Evolutionary conservation across 2,888 invertebrate genomes (phyloP), one percentile per base, ranked within the genome.

Genomic region (Hedya salicella): DNA sequence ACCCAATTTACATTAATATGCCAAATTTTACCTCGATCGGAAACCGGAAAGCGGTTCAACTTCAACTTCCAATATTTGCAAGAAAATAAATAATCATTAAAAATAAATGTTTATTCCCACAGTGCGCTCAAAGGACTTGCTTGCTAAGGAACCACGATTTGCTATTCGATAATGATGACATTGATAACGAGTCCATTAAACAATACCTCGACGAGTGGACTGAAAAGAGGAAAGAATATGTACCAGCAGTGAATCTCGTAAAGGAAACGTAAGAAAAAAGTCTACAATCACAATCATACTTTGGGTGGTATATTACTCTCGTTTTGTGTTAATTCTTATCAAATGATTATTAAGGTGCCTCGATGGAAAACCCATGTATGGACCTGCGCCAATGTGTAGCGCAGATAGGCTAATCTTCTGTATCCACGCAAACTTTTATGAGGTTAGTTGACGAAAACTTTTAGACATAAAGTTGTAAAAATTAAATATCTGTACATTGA

Each of bases 41-140:
- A n/a, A n/a, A n/a, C n/a, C n/a, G n/a, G n/a, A n/a, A n/a, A n/a
- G n/a, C n/a, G n/a, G n/a, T n/a, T n/a, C n/a, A n/a, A n/a, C n/a
- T n/a, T n/a, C n/a, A n/a, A n/a, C n/a, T n/a, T n/a, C n/a, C n/a
- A n/a, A n/a, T n/a, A n/a, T n/a, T n/a, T n/a, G n/a, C n/a, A n/a
- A n/a, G n/a, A n/a, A n/a, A n/a, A n/a, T n/a, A n/a, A n/a, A n/a
- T n/a, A n/a, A n/a, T n/a, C n/a, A n/a, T n/a, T n/a, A n/a, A n/a
- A n/a, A n/a, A n/a, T n/a, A n/a, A n/a, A n/a, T 0, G 9, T 14
- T 25, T 44, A 1, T 46, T n/a, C 25, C 14, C 79, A n/a, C 75
- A 88, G 88, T 88, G 88, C 63, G 68, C 79, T 0, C 85, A 83
- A 70, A 79, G 80, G 42, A 57, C 73, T 2, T 91, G 91, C 70